Evolutionary conservation across 2,888 invertebrate genomes (phyloP), one percentile per base, ranked within the genome.

Genomic region (Plagiodera versicolora): DNA sequence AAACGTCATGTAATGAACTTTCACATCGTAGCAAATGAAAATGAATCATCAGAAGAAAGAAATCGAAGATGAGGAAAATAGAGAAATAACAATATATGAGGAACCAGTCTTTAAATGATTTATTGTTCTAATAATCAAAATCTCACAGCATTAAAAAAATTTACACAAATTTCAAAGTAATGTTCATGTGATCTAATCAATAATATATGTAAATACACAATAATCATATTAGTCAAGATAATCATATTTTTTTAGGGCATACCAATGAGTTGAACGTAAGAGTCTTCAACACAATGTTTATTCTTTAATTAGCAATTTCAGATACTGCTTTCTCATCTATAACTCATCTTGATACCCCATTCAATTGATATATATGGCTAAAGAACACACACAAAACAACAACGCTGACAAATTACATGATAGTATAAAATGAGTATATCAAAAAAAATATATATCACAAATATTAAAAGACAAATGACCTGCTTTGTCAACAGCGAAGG

Each of bases 41-140:
- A n/a, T n/a, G n/a, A n/a, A n/a, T n/a, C n/a, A n/a, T n/a, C n/a
- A n/a, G n/a, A n/a, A n/a, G n/a, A n/a, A n/a, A n/a, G n/a, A n/a
- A n/a, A n/a, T n/a, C n/a, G n/a, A n/a, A n/a, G n/a, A n/a, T n/a
- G n/a, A n/a, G n/a, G n/a, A 48, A 56, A 53, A 17, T 4, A 39
- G 17, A 30, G 30, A 17, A 35, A 32, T 5, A 30, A 53, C 17
- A 28, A 35, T 16, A 54, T 45, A 44, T 24, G 8, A 16, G 10
- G 50, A 5, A 20, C 63, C 69, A 69, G 69, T 67, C 69, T 69
- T 69, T 65, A 67, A 69, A 61, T 59, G 64, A 64, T 66, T 68
- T 65, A 62, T 58, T 48, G 61, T 63, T 65, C 63, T 65, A 64
- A 50, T 63, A 64, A 67, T 65, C 66, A 63, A 67, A 66, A 67